phyloP scores from a whole-genome alignment of 30 jellyfish, hydroid and myxozoan species.

The Pelagia noctiluca region DNA sequence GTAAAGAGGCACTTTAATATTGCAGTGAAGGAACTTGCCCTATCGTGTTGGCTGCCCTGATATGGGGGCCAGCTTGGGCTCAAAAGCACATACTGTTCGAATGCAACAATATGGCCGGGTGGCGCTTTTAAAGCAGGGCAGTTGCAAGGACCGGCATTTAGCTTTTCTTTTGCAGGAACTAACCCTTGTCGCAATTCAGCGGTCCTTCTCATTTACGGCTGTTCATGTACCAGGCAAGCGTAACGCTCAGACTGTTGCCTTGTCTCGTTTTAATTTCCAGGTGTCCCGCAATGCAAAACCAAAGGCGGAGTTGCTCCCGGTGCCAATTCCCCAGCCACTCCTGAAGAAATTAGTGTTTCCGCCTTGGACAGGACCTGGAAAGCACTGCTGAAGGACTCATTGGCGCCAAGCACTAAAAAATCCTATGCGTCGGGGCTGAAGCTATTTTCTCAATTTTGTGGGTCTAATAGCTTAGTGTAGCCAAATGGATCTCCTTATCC shows the following conservation, averaged over 20 bases:
- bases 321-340: background rate
- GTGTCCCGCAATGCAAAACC: background rate
- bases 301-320: background rate
- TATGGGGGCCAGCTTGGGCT: no score
- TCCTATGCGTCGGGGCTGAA: background rate
- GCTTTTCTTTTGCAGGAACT: background rate
- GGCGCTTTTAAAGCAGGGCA: no score
- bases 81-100: no score
- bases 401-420: background rate
- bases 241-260: background rate
- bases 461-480: background rate
- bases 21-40: no score
- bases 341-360: background rate
- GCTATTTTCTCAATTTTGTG: background rate
- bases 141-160: background rate
- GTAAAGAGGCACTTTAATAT: no score
- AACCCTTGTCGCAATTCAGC: background rate
- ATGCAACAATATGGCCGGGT: no score
- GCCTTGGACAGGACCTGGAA: background rate
- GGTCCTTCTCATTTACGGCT: background rate
- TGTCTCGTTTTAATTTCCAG: background rate
- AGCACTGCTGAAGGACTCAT: background rate
- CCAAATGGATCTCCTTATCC: background rate
- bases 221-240: background rate
- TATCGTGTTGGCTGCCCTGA: no score